phyloP scores from a whole-genome alignment of 1,140 invertebrate species.

The Drosophila parvula region DNA sequence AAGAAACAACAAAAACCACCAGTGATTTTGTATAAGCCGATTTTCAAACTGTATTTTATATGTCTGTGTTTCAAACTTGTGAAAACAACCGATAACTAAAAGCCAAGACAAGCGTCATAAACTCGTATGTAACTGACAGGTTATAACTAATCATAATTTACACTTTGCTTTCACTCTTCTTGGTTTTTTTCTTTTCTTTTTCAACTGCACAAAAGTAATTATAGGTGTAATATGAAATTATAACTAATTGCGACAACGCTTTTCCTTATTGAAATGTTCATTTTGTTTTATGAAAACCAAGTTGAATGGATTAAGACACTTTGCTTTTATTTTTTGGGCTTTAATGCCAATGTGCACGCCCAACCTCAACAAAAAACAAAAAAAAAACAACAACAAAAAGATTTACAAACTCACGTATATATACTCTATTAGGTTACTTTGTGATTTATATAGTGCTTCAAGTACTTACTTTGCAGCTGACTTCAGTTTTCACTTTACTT shows the following conservation, averaged over 20 bases:
- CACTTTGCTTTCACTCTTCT: slow-evolving; percentile 1
- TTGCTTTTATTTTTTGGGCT: slow-evolving; percentile 29
- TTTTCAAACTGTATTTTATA: slow-evolving; percentile 66
- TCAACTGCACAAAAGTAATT: slow-evolving; percentile 44
- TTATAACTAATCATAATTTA: slow-evolving; percentile 32
- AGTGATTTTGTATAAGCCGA: slow-evolving; percentile 79
- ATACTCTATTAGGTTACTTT: slow-evolving; percentile 76
- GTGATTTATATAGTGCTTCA: slow-evolving; percentile 78
- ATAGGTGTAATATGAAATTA: slow-evolving; percentile 19
- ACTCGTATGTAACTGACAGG: slow-evolving; percentile 31
- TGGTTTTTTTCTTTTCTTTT: neutral
- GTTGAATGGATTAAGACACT: slow-evolving; percentile 37
- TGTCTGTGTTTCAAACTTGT: slow-evolving; percentile 46
- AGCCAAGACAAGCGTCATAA: slow-evolving; percentile 47
- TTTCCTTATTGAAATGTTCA: slow-evolving; percentile 24
- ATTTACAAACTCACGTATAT: slow-evolving; percentile 50
- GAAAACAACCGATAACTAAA: slow-evolving; percentile 41
- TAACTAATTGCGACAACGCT: slow-evolving; percentile 32
- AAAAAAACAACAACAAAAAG: slow-evolving; percentile 16
- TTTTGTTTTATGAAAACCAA: slow-evolving; percentile 32
- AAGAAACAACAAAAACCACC: slow-evolving; percentile 64
- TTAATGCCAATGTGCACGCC: neutral
- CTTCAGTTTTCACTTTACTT: slow-evolving; percentile 44
- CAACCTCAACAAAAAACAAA: slow-evolving; percentile 3
- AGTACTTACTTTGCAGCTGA: slow-evolving; percentile 71